These are phyloP conservation scores for Chanos chanos DNA, from an alignment of 2,797 vertebrate species.

Conservation along the genomic window DNA sequence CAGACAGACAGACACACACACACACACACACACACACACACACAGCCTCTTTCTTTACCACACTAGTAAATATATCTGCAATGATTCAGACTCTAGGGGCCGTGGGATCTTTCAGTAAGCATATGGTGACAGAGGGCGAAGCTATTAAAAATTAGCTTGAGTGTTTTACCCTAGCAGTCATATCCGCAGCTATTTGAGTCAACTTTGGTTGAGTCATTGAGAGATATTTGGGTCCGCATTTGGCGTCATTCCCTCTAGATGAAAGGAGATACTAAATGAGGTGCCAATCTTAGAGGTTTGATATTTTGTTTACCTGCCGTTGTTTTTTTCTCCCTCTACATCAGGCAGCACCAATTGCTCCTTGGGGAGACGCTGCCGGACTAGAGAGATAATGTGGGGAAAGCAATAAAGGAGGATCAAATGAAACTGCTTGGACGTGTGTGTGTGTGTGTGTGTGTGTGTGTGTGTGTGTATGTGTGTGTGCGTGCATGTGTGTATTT, in stretches of 20 bases:
- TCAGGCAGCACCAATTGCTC: conserved; percentile 54
- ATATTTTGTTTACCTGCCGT: conserved; percentile 59
- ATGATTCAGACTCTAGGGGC: too few relatives aligned
- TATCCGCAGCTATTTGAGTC: conserved; percentile 1
- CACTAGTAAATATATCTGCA: too few relatives aligned
- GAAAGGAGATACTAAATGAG: conserved; percentile 36
- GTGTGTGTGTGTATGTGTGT: conserved; percentile 36
- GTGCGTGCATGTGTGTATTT: conserved; percentile 16
- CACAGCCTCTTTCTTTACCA: too few relatives aligned
- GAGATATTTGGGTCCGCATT: conserved; percentile 27
- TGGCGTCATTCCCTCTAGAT: conserved; percentile 20
- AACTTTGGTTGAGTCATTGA: not conserved
- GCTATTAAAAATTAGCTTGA: too few relatives aligned
- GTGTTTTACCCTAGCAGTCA: too few relatives aligned
- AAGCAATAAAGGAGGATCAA: conserved; percentile 59
- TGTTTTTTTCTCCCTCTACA: conserved; percentile 54
- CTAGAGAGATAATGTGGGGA: conserved; percentile 46
- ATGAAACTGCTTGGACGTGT: conserved; percentile 43
- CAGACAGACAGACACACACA: too few relatives aligned
- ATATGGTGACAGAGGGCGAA: too few relatives aligned
- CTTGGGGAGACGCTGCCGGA: conserved; percentile 46
- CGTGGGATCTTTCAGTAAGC: too few relatives aligned
- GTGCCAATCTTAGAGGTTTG: conserved; percentile 43
- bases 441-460: conserved; percentile 8
- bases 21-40: too few relatives aligned